phyloP scores from a whole-genome alignment of 2,888 invertebrate genomes.

The Nomada fucata region DNA sequence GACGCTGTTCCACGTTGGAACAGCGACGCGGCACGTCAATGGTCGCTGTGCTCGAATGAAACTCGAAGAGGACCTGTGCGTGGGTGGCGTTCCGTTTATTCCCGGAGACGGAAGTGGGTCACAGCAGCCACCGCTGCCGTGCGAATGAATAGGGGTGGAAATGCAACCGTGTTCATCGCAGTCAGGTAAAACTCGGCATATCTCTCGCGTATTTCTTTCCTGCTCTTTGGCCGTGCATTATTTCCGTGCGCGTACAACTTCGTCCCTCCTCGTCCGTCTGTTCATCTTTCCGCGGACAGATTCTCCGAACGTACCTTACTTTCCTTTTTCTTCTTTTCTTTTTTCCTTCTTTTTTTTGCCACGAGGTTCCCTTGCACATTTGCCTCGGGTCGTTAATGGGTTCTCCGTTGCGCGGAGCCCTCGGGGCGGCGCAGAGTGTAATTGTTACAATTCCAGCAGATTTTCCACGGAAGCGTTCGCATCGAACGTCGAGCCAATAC shows the following conservation, averaged over 20 bases:
- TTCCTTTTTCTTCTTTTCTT: neutral
- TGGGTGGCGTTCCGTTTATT: conserved; percentile 70
- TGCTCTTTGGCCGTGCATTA: conserved; percentile 33
- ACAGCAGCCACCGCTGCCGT: conserved; percentile 61
- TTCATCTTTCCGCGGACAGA: neutral
- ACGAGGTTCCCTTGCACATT: too few relatives aligned
- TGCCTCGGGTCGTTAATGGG: too few relatives aligned
- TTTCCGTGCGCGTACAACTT: conserved; percentile 29
- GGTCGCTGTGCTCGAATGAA: conserved; percentile 47
- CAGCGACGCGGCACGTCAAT: conserved; percentile 55
- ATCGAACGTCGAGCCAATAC: too few relatives aligned
- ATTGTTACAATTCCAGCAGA: too few relatives aligned
- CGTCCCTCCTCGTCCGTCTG: neutral
- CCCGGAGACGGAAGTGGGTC: conserved; percentile 74
- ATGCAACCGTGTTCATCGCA: conserved; percentile 52
- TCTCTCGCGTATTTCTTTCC: conserved; percentile 13
- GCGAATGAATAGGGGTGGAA: conserved; percentile 71
- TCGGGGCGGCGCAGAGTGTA: too few relatives aligned
- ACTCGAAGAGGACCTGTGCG: conserved; percentile 62
- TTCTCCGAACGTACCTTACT: neutral
- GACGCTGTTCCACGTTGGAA: neutral
- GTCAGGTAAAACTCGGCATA: conserved; percentile 36
- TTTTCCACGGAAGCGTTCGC: too few relatives aligned
- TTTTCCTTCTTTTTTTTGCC: neutral
- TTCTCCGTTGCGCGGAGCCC: too few relatives aligned